Evolutionary conservation across 2,113 vertebrate genomes (phyloP), one percentile per base, ranked within the genome.

Genomic region (Podilymbus podiceps): DNA sequence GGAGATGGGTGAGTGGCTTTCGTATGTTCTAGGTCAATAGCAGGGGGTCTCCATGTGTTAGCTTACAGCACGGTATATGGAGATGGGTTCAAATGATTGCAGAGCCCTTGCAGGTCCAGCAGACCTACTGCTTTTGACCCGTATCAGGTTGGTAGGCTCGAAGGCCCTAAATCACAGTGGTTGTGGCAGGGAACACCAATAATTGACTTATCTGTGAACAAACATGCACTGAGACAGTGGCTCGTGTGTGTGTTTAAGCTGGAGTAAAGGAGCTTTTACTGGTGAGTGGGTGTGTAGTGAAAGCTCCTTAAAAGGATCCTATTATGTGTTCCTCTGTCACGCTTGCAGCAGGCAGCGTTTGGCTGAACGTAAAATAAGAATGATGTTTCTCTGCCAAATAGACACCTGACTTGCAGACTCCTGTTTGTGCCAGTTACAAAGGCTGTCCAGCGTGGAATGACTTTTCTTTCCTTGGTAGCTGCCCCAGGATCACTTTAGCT

Each of bases 1-100:
- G 99, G 99, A 90, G 99, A 99, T 62, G 99, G 99, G 99, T 99
- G 98, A 99, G 99, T 96, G n/a, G 55, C 42, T 91, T 72, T 20
- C 25, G 2, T 62, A 18, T 5, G 11, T 90, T 50, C 76, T 53
- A 1, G 30, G 17, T 38, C 68, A 60, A 19, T 68, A 91, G 40
- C 63, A 10, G 87, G 81, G 52, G 28, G 24, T 47, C 46, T 94
- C 7, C 12, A 0, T 23, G 22, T 27, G 19, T 59, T 53, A 68
- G 44, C 72, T 53, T 73, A 31, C 44, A 68, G 17, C 35, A 15
- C 0, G 1, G 19, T 28, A 15, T 16, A 1, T 52, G 60, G 85
- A 79, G 80, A 68, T 68, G 60, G 52, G 72, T 64, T 84, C 30
- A 35, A 60, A 20, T n/a, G 47, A 58, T 42, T 64, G 46, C 53